A percentile compares a stretch with the other conserved stretches of the same genome.
Conservation (phyloP, 92 coral and sea anemone species). For the Hydrozoanthus gracilis region DNA sequence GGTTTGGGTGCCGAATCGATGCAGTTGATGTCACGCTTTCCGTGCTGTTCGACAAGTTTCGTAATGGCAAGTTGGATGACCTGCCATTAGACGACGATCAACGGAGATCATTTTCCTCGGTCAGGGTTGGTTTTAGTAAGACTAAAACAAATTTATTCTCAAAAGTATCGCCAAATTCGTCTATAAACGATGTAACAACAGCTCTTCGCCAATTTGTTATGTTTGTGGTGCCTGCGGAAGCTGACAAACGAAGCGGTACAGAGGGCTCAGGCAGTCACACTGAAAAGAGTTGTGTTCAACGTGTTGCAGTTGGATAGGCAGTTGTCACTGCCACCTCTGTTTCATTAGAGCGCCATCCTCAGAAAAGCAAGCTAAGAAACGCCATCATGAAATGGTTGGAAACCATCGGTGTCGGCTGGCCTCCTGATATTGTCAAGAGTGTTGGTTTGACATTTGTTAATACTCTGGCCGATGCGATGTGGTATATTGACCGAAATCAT, state of each 20-base stretch:
- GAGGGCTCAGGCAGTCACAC: constrained; percentile 11
- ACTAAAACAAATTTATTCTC: too few species aligned
- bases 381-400: constrained; percentile 54
- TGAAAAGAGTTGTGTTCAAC: constrained; percentile 20
- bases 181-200: constrained; percentile 42
- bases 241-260: background rate
- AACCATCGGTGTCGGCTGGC: constrained; percentile 47
- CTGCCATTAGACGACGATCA: too few species aligned
- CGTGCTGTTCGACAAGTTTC: too few species aligned
- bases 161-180: background rate
- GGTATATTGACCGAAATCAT: constrained; percentile 59
- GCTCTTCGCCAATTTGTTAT: constrained; percentile 26
- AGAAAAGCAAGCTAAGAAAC: constrained; percentile 47
- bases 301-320: constrained; percentile 44
- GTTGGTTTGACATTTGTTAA: constrained; percentile 50
- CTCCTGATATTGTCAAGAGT: constrained; percentile 38
- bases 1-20: too few species aligned
- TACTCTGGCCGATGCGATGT: constrained; percentile 54
- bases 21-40: too few species aligned
- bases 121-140: too few species aligned
- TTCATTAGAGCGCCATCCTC: constrained; percentile 42
- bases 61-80: too few species aligned
- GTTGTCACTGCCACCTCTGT: constrained; percentile 55
- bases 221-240: constrained; percentile 39
- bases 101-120: too few species aligned